Conservation (phyloP, 2,797 vertebrate species). For the Parauchenoglanis punctatus region DNA sequence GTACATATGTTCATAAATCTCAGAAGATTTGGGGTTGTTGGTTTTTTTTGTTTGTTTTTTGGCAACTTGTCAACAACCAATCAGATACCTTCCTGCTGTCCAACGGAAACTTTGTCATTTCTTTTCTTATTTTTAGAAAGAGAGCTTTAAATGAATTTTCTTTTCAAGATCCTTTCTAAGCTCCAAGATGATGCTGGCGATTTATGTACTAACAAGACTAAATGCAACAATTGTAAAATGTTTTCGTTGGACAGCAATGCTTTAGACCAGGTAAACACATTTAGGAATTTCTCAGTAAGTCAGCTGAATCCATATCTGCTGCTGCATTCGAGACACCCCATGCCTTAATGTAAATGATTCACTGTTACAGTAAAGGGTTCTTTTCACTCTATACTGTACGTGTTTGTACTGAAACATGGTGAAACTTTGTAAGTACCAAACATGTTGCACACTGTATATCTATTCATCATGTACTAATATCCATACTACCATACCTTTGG, state of each 20-base stretch:
- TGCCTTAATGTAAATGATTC: constrained; percentile 81
- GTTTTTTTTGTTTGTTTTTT: background rate
- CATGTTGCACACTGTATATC: constrained; percentile 47
- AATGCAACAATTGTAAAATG: background rate
- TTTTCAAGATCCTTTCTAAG: background rate
- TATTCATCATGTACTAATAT: constrained; percentile 54
- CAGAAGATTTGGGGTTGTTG: background rate
- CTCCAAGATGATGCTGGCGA: background rate
- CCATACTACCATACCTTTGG: constrained; percentile 58
- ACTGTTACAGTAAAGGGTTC: constrained; percentile 67
- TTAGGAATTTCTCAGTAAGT: constrained; percentile 58
- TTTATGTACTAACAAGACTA: constrained; percentile 1
- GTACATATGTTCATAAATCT: background rate
- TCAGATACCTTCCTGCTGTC: background rate
- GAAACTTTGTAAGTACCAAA: constrained; percentile 42
- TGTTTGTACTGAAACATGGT: constrained; percentile 64
- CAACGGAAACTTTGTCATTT: background rate
- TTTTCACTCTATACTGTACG: constrained; percentile 59
- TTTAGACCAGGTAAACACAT: constrained; percentile 20
- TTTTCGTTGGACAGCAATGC: constrained; percentile 17
- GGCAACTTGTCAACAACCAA: background rate
- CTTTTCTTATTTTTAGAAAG: background rate
- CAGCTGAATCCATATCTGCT: constrained; percentile 56
- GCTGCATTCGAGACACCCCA: constrained; percentile 74
- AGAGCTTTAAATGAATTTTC: background rate